Percentiles rank a stretch among this genome's conserved stretches.
phyloP scores from a whole-genome alignment of 2,113 vertebrate species.

The Anoura caudifer region DNA sequence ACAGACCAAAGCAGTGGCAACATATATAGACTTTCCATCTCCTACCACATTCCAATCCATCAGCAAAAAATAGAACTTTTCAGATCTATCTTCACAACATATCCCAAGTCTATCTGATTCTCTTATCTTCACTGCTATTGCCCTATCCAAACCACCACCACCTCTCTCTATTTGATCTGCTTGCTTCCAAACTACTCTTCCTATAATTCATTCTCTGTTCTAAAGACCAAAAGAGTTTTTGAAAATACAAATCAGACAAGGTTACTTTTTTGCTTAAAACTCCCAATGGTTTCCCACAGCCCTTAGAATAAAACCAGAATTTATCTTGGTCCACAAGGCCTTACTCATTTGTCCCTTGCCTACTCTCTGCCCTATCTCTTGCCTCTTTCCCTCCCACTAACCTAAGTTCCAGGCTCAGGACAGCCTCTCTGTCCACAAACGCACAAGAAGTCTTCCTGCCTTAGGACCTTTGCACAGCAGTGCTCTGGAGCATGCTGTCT shows the following conservation, averaged over 20 bases:
- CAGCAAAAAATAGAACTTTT: background rate
- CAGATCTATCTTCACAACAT: background rate
- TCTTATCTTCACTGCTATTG: background rate
- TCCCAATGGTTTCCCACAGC: background rate
- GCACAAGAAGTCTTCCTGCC: background rate
- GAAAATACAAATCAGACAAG: slow-evolving; percentile 17
- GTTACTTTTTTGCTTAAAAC: background rate
- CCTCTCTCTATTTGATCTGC: background rate
- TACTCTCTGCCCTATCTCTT: background rate
- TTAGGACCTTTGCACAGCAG: background rate
- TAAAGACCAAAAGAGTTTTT: background rate
- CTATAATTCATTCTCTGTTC: slow-evolving; percentile 15
- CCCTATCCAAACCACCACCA: background rate
- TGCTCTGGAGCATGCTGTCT: background rate
- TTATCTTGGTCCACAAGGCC: background rate
- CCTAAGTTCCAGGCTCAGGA: background rate
- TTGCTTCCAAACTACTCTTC: background rate
- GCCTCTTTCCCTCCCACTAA: background rate
- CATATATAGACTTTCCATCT: background rate
- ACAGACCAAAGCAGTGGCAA: background rate
- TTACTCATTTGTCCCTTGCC: background rate
- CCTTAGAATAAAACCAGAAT: background rate
- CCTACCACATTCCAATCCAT: background rate
- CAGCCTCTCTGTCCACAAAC: background rate
- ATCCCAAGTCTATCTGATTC: background rate